Base-by-base conservation (phyloP, 2,113 vertebrate species). In the Beaufortia kweichowensis region DNA sequence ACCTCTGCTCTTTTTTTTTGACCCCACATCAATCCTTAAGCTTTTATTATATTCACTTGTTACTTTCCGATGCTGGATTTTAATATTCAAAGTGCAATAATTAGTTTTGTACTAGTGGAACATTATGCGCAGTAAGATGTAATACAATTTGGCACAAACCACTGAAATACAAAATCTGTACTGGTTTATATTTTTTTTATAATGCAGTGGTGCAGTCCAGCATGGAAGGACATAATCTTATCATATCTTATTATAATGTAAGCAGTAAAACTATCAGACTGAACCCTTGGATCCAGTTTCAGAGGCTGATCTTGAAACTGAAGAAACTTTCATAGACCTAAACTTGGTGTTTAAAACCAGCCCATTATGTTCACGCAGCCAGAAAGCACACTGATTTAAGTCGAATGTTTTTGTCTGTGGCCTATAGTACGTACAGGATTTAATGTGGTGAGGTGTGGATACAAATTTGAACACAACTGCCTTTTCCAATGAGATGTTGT, bases 1-100 rank as follows among this genome's bases (percentile, higher is more conserved):
- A 61, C 24, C 29, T 64, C 48, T 9, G 19, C 35, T 4, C 12
- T 28, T 24, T 73, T 56, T 19, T 66, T 35, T 68, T 61, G 3
- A 74, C 41, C 57, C 33, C 10, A 15, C 57, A 21, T 64, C 29
- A 75, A 72, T 23, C 21, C 59, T 73, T 29, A 21, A 5, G 31
- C 53, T 79, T 82, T 82, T 82, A 82, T 77, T 64, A 50, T 15
- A 21, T 61, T 61, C 53, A 50, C 29, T 60, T 46, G 41, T 75
- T 71, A 31, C 48, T 43, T 61, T 66, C 5, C 61, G 39, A 19
- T 60, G 65, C 70, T 75, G 63, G 33, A 50, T 81, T 78, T 78
- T 81, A 68, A 75, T 70, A 59, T 69, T 63, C 28, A 39, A 57
- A 61, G 65, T 77, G 70, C 48, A 69, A 61, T 60, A 60, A 55